Evolutionary conservation across 1,140 invertebrate species (phyloP), one percentile per base, ranked within the genome.

Genomic region (Apis cerana): DNA sequence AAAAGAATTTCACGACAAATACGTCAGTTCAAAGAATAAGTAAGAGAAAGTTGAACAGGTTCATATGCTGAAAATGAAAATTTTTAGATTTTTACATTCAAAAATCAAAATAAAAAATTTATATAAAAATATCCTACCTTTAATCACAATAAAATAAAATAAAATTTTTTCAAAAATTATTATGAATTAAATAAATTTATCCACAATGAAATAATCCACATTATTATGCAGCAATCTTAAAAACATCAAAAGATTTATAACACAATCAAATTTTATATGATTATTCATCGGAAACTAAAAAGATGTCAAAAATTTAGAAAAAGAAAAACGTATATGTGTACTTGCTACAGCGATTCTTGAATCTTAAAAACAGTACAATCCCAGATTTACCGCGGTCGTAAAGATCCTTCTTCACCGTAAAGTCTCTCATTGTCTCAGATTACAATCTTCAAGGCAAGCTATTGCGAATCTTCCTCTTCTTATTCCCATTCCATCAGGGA

Each of bases 331-430:
- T 43, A 43, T 43, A 43, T 0, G 33, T 43, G 33, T 15, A 13
- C 17, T 48, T 13, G 21, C 12, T 21, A 11, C 0, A 12, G 65
- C 27, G 3, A 48, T 68, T 12, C n/a, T 70, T 5, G 23, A 19
- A 50, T 52, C 68, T 11, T 43, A 17, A 15, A 58, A 21, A 56
- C 27, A 33, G 7, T 15, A 58, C 10, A 33, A 54, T 72, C 19
- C 19, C 12, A 54, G 33, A 75, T 75, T 59, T 13, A 15, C 10
- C 17, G 19, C 43, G n/a, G 15, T 62, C 43, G 43, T 48, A 48
- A 61, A 62, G 43, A 48, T 62, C n/a, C n/a, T 75, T 13, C 21
- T 58, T 58, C 54, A 23, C 48, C 72, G 75, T 67, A 67, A 76
- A 76, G 62, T 54, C 19, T 21, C 23, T 54, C 61, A n/a, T 15